Evolutionary conservation across 2,797 vertebrate species (phyloP), one percentile per base, ranked within the genome.

Genomic region (Acridotheres tristis): DNA sequence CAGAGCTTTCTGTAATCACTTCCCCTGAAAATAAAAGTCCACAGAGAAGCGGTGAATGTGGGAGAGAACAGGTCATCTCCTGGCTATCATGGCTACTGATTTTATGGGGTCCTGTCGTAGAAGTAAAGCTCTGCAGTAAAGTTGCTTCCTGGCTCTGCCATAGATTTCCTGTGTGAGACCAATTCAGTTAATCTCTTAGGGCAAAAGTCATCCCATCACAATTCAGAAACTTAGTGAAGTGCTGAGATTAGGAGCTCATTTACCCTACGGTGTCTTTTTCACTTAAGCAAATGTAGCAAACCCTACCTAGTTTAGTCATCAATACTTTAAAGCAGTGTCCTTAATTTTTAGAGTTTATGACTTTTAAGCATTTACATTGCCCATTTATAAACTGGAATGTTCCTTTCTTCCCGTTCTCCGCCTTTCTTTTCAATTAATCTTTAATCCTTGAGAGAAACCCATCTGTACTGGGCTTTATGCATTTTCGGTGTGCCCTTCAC

Each of bases 71-170:
- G 94, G 93, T 95, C 92, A 93, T 95, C 94, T 91, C 69, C 51
- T 86, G 67, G 67, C 55, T 94, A 83, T 61, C 89, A 88, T 92
- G 90, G 95, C 92, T 96, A 95, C 94, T 85, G 90, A 93, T 96
- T 96, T 96, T 96, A 94, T 95, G 91, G n/a, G 83, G 16, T 88
- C 36, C 57, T 90, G 93, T 88, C 77, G 66, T 55, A 88, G 71
- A 94, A 88, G 69, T 87, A 88, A 96, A 93, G 50, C 89, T 90
- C 45, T 85, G 94, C 85, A 95, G 91, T 96, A 95, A 94, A 96
- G 83, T 91, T 91, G 88, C 85, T 97, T 96, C 95, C 96, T 95
- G 95, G 58, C 85, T 96, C 89, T 97, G 95, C 85, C 79, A 76
- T 32, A 36, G 79, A 95, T 94, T 96, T 95, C 94, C 95, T 96